Evolutionary conservation across 2,888 invertebrate species (phyloP).

Genomic region (Phortica okadai): DNA sequence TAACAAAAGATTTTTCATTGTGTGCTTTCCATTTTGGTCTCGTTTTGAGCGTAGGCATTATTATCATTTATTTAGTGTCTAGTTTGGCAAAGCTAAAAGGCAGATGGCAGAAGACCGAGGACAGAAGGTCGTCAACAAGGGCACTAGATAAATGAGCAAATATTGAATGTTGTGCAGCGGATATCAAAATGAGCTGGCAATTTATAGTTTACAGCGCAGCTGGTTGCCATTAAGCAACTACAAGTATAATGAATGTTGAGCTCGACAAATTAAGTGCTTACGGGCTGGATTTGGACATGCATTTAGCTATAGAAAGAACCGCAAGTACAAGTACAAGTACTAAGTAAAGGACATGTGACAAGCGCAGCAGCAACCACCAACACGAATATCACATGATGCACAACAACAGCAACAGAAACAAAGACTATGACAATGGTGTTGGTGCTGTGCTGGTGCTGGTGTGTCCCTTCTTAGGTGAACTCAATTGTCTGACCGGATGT

Average conservation of each 20-base stretch:
- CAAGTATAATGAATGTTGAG: slow-evolving; percentile 12
- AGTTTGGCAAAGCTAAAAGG: too few species aligned
- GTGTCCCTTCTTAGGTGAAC: not conserved
- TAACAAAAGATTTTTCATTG: too few species aligned
- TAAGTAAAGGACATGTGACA: not conserved
- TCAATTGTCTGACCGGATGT: not conserved
- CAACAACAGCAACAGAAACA: slow-evolving; percentile 22
- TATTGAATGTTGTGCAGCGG: not conserved
- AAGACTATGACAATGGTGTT: slow-evolving; percentile 49
- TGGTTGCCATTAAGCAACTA: not conserved
- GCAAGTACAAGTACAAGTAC: slow-evolving; percentile 2
- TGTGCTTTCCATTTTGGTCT: too few species aligned
- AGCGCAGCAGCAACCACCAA: slow-evolving; percentile 1
- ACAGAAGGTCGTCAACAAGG: not conserved
- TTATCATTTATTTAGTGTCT: too few species aligned
- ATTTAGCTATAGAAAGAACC: not conserved
- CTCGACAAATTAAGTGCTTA: slow-evolving; percentile 49
- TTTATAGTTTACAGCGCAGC: not conserved
- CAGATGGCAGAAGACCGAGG: too few species aligned
- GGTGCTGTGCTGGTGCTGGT: slow-evolving; percentile 42
- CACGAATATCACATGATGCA: slow-evolving; percentile 4
- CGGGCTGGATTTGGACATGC: slow-evolving; percentile 21
- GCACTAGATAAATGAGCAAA: not conserved
- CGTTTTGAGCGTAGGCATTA: too few species aligned
- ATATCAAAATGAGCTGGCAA: not conserved